Evolutionary conservation across 2,797 vertebrate genomes (phyloP), one percentile per base, ranked within the genome.

Genomic region (Phalloptychus januarius): DNA sequence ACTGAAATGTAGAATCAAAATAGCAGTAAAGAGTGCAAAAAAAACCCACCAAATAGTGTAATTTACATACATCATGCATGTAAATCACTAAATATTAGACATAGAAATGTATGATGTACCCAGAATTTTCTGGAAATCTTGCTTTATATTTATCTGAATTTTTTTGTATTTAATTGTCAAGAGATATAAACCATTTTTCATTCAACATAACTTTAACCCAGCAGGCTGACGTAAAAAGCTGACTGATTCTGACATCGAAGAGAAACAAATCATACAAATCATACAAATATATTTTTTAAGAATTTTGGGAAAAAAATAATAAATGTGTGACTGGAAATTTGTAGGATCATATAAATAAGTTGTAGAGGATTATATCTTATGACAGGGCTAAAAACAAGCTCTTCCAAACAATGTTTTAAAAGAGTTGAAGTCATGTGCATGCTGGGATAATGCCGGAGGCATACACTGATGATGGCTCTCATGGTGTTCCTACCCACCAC

Each of bases 251-350:
- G 58, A 36, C 8, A 33, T 0, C 2, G 1, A 36, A 36, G 16
- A 63, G 18, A 7, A 18, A 31, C 16, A 33, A 15, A 20, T 4
- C 7, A 10, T 25, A 31, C 16, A 33, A 15, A 20, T 4, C 7
- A 10, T 25, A 40, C 20, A 2, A 67, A 40, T 67, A 65, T 0
- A 23, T 33, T 33, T 67, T 38, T 8, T 5, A 48, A 8, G 2
- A 33, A 71, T 44, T 71, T 28, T 58, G 1, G 16, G 5, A 20
- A 15, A 28, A 58, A 58, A 58, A 31, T 2, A 12, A 77, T 70
- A 42, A 78, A 75, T 77, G 58, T 61, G 82, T 79, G 79, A 83
- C 18, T 18, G 16, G 15, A 81, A 87, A 89, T 86, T 31, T 85
- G 84, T 71, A 71, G 38, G 28, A 8, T 44, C 42, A 73, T 71